Percentiles rank a stretch among this genome's conserved stretches.
Evolutionary conservation across 2,888 invertebrate species (phyloP).

Genomic region (Mechanitis messenoides): DNA sequence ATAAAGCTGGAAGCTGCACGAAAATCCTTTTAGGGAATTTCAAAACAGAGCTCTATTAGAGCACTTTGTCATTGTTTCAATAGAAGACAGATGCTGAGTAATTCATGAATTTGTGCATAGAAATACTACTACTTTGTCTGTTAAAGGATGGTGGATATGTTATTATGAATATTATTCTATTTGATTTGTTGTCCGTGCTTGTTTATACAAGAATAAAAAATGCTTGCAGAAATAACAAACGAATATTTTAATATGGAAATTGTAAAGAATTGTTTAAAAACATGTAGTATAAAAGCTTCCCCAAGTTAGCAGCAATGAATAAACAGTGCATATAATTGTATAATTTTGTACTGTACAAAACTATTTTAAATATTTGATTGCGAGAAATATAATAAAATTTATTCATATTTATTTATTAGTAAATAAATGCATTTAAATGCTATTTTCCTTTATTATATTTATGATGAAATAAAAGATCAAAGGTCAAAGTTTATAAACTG

Average conservation of each 20-base stretch:
- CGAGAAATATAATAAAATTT: conserved; percentile 6
- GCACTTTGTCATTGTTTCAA: conserved; percentile 3
- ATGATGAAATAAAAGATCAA: conserved; percentile 21
- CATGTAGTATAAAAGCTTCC: background rate
- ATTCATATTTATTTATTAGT: conserved; percentile 7
- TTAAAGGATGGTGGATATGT: too few relatives aligned
- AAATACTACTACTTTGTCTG: too few relatives aligned
- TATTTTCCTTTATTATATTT: conserved; percentile 22
- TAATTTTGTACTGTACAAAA: background rate
- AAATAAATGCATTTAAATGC: conserved; percentile 7
- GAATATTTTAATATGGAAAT: background rate
- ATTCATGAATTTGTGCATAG: background rate
- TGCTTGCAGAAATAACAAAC: background rate
- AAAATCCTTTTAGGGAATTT: conserved; percentile 31
- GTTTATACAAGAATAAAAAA: background rate
- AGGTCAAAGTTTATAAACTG: conserved; percentile 21
- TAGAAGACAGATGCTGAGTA: background rate
- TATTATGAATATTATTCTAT: too few relatives aligned
- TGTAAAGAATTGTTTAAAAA: background rate
- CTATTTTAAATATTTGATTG: conserved; percentile 5
- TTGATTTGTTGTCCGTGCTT: too few relatives aligned
- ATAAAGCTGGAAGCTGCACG: conserved; percentile 31
- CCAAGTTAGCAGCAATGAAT: background rate
- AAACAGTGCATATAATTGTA: conserved; percentile 1
- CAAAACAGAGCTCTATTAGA: conserved; percentile 24